Base-by-base conservation (phyloP, 2,113 vertebrate species). In the Ovis canadensis region DNA sequence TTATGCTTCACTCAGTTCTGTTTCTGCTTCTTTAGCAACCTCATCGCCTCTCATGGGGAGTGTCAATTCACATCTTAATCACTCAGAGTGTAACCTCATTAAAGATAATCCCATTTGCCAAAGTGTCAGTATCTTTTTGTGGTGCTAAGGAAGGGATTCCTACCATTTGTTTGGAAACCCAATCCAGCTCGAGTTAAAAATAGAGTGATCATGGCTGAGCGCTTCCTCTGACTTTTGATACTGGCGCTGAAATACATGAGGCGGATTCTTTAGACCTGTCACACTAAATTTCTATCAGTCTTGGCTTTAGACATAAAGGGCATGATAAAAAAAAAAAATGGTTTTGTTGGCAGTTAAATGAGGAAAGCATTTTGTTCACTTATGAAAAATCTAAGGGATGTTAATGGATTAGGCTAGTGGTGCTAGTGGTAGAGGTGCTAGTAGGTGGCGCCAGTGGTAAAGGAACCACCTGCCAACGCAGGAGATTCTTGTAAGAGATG, bases 21-120 rank as follows among this genome's bases (percentile, higher is more conserved):
- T 96, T 98, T 98, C 96, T 98, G 97, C 98, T 98, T 98, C 98
- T 98, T 98, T 98, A 98, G 91, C n/a, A 92, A 86, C 43, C 91
- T 90, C 52, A 78, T 74, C 82, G 87, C 87, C 80, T 81, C 94
- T 94, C 97, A 33, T 52, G 93, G 91, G 98, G 98, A 98, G 98
- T 98, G 98, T 99, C 99, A 98, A 92, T 98, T 99, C 98, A 98
- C 98, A 98, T 98, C 99, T 98, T 99, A 99, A 99, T 99, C 98
- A 98, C 98, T 98, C 98, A 98, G 98, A 98, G 98, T 98, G 98
- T 99, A 99, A 99, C 99, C 98, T 99, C 98, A 99, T 99, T 99
- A 99, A 98, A 98, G 98, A 98, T 99, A 99, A 99, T 99, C 99
- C 98, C 99, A 98, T 99, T 99, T 99, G 97, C 98, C 98, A 88